These are phyloP conservation scores for Drosophila mercatorum DNA, from an alignment of 2,888 invertebrate species.

Conservation along the genomic window DNA sequence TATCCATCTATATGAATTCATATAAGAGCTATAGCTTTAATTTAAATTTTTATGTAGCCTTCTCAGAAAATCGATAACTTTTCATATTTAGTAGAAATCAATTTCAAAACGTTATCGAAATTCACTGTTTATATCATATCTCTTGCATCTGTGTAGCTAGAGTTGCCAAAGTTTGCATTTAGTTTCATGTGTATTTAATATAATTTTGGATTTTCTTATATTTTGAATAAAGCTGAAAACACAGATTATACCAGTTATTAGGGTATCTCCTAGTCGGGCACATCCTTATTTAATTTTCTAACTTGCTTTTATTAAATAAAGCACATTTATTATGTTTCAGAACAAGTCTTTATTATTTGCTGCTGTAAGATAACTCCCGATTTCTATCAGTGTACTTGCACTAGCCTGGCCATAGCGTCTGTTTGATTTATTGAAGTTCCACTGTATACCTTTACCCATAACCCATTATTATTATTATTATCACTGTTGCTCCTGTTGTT, in stretches of 20 bases:
- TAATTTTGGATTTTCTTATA: no score
- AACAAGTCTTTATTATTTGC: not conserved
- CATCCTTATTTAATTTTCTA: not conserved
- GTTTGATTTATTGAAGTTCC: conserved; percentile 51
- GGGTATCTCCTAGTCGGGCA: not conserved
- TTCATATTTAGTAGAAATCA: no score
- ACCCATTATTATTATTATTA: not conserved
- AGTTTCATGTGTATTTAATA: not conserved
- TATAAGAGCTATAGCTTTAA: no score
- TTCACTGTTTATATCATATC: not conserved
- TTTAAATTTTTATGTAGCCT: no score
- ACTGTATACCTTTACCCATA: not conserved
- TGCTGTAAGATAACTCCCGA: rapidly evolving
- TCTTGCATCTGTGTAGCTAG: not conserved
- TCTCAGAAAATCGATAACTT: no score
- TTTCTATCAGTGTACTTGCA: not conserved
- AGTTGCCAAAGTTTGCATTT: not conserved
- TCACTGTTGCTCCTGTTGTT: not conserved
- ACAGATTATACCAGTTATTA: no score
- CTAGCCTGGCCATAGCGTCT: not conserved
- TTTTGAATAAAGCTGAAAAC: no score
- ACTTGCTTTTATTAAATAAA: no score
- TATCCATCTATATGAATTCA: no score
- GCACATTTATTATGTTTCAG: not conserved
- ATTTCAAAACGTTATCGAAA: not conserved